These are phyloP conservation scores for Eubasilissa splendida DNA, from an alignment of 2,888 invertebrate species.

Conservation along the genomic window DNA sequence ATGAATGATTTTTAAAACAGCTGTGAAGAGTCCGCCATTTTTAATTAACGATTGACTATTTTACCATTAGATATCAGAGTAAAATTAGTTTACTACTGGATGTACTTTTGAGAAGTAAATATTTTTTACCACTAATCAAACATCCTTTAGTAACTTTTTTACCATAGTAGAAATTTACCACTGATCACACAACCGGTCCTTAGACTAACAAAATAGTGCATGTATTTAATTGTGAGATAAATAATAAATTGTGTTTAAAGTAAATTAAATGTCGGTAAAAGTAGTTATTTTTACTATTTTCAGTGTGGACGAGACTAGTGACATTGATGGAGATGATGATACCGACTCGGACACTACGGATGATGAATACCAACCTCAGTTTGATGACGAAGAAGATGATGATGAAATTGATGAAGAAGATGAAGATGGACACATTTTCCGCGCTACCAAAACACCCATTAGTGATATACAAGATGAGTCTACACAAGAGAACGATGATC, in stretches of 20 bases:
- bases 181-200: too few relatives aligned
- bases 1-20: too few relatives aligned
- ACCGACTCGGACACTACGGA: conserved; percentile 4
- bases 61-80: too few relatives aligned
- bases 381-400: conserved; percentile 61
- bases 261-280: too few relatives aligned
- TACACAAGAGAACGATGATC: not conserved
- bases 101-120: too few relatives aligned
- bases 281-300: not conserved
- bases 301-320: conserved; percentile 2
- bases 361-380: conserved; percentile 51
- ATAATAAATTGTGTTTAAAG: too few relatives aligned
- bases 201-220: not conserved
- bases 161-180: too few relatives aligned
- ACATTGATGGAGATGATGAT: not conserved
- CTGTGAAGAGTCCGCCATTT: too few relatives aligned
- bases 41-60: too few relatives aligned
- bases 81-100: too few relatives aligned
- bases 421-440: conserved; percentile 1
- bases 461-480: not conserved
- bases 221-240: not conserved
- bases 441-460: not conserved
- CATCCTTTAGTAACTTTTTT: too few relatives aligned
- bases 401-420: conserved; percentile 64
- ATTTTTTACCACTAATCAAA: too few relatives aligned